Base-by-base conservation (phyloP, 2,888 invertebrate genomes). In the Digitonthophagus gazella region DNA sequence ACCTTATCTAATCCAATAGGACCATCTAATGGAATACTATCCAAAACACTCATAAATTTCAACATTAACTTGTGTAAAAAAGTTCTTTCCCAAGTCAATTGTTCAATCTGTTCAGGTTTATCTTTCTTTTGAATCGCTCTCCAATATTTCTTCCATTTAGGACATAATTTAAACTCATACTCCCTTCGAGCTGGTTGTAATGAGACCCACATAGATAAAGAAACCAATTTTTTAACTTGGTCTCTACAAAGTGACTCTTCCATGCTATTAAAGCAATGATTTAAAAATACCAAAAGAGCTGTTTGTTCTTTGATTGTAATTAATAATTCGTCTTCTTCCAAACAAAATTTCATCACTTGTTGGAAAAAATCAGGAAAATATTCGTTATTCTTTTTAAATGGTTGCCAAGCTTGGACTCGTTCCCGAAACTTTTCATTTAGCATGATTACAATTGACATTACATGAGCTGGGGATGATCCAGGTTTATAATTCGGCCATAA, bases 371-470 rank as follows among this genome's bases (percentile, higher is more conserved):
- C 89, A 0, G 91, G 86, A 80, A 96, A 96, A 72, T 93, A 88
- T 1, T 90, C 88, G 0, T 92, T 89, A 67, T 88, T 86, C 74
- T 90, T 90, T 71, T 93, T 89, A 78, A 98, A 96, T 0, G 92
- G 72, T 70, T 72, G 91, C 98, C 98, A 99, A 2, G 97, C 96
- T 71, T 94, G 95, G 5, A 98, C 97, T 66, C 98, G 86, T 83
- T 99, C 99, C 1, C 98, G 86, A 79, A 97, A 97, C 82, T 99
- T 99, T 81, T 99, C 98, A 85, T 99, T 99, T 61, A 98, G 91
- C 95, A 99, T 96, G 0, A 95, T 92, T n/a, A 97, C 93, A 73
- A 99, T 96, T 0, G 98, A 97, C 90, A 99, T 90, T 78, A 97
- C 89, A 81, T 98, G 97, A n/a, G 93, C 90, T 76, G 91, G 89